Percentiles rank a stretch among this genome's conserved stretches.
These are phyloP conservation scores for Papilio gigon DNA, from an alignment of 2,888 invertebrate genomes.

Conservation along the genomic window DNA sequence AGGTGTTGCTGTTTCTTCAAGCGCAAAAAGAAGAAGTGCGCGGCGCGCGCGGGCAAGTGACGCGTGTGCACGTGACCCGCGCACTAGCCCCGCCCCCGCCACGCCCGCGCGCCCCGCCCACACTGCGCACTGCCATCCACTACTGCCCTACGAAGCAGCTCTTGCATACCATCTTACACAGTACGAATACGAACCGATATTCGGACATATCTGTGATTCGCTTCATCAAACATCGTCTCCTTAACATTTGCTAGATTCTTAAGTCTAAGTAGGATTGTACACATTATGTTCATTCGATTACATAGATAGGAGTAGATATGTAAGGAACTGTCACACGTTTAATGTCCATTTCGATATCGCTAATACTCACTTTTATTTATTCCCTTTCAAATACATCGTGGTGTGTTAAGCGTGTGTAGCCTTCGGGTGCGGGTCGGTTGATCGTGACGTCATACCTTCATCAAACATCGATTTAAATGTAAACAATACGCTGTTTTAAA, in stretches of 20 bases:
- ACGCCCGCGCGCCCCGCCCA: constrained; percentile 3
- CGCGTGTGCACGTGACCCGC: constrained; percentile 80
- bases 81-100: constrained; percentile 43
- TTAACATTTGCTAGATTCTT: background rate
- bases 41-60: constrained; percentile 94
- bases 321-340: constrained; percentile 1
- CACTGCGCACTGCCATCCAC: constrained; percentile 26
- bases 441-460: background rate
- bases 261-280: background rate
- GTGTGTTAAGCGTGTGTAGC: constrained; percentile 20
- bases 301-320: background rate
- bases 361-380: constrained; percentile 31
- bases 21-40: constrained; percentile 98
- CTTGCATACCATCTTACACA: background rate
- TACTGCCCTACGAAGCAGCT: background rate
- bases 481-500: background rate
- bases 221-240: background rate
- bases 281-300: background rate
- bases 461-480: background rate
- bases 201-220: constrained; percentile 13
- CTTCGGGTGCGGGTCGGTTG: background rate
- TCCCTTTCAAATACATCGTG: constrained; percentile 4
- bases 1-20: constrained; percentile 99
- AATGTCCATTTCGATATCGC: constrained; percentile 15
- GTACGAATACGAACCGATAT: constrained; percentile 2